Base-by-base conservation (phyloP, 2,888 invertebrate species). In the Drosophila lutescens region DNA sequence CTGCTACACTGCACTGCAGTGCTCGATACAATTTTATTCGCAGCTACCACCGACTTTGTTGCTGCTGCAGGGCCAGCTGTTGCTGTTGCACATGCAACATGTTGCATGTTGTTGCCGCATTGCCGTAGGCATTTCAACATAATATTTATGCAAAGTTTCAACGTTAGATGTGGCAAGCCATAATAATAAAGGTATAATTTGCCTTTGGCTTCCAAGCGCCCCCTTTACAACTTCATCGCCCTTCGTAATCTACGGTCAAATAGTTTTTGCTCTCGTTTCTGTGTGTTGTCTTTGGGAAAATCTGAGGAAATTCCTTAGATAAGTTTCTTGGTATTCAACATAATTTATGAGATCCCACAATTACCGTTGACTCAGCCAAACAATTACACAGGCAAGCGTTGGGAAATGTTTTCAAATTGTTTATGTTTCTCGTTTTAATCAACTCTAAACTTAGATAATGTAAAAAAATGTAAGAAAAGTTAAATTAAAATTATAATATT, bases 131-230 rank as follows among this genome's bases (percentile, higher is more conserved):
- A 67, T 66, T 66, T 67, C 66, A 66, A 40, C 66, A 68, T 56
- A 20, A 55, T 88, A 82, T 77, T 84, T 84, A 84, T 84, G 83
- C 83, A 84, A 84, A 88, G 50, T 60, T 58, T 58, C 79, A 75
- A 44, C 71, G 56, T 72, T 59, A 70, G 74, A 76, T 88, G 83
- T 86, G 88, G 88, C 86, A 83, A 88, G 76, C 70, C 55, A 51
- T 72, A 67, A 41, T 78, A 79, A 79, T 70, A 74, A 76, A 49
- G 71, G 74, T 65, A 57, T 60, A 67, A 73, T 66, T 74, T 68
- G 32, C 55, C 47, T 58, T 50, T 34, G 17, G 46, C n/a, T 51
- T 17, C 17, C 41, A 17, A 17, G 43, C 47, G 50, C 32, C 53
- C 61, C 32, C 43, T 23, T 26, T 60, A 1, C 49, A 15, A 49